Evolutionary conservation across 1,140 invertebrate species (phyloP).

Genomic region (Pachypeltis micranthus): DNA sequence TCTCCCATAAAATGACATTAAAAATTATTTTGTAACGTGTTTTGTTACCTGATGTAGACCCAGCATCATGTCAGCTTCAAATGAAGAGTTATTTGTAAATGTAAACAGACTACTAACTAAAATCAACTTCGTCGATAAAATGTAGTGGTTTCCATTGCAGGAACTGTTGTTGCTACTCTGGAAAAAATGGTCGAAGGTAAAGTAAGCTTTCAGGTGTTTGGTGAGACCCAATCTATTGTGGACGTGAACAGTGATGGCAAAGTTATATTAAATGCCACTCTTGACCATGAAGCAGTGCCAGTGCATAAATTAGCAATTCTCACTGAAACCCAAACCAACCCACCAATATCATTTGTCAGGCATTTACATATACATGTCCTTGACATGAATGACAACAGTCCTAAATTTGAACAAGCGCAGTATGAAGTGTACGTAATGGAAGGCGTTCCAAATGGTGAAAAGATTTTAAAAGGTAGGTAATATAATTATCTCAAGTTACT

Average conservation of each 20-base stretch:
- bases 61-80: no score
- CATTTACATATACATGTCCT: conserved; percentile 66
- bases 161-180: background rate
- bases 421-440: conserved; percentile 68
- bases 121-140: no score
- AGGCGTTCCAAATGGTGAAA: conserved; percentile 59
- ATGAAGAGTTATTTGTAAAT: no score
- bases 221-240: background rate
- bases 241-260: background rate
- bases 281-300: background rate
- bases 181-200: background rate
- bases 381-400: conserved; percentile 84
- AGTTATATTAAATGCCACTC: background rate
- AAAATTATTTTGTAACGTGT: no score
- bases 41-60: no score
- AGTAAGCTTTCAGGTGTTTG: background rate
- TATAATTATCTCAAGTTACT: conserved; percentile 17
- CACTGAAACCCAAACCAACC: conserved; percentile 34
- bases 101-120: no score
- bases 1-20: no score
- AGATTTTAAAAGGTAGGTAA: conserved; percentile 51
- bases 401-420: conserved; percentile 69
- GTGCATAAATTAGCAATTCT: background rate
- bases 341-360: conserved; percentile 55
- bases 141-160: background rate